Evolutionary conservation across 2,888 invertebrate species (phyloP), one percentile per base, ranked within the genome.

Genomic region (Nephrocerus scutellatus): DNA sequence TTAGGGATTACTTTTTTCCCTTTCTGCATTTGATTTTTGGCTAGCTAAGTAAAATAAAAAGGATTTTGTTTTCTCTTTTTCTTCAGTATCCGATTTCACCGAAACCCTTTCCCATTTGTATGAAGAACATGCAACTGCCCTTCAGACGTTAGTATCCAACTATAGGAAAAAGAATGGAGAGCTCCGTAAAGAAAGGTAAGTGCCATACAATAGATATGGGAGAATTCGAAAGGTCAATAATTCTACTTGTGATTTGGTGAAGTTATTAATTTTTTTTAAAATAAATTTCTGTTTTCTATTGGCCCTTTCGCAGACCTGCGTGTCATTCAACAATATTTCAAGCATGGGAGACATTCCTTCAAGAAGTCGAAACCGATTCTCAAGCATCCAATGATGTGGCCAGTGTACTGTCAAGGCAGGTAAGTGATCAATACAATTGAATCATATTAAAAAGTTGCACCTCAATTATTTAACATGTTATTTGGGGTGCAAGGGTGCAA

Each of bases 291-390:
- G 8, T 30, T 12, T 39, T 3, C 9, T 4, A 16, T 14, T 13
- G 36, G 6, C 22, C 10, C 10, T 9, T 24, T 55, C 57, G 22
- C 72, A 86, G 86, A 68, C 83, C 85, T 44, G 76, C 82, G 44
- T 85, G 84, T 58, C 81, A 82, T 37, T 77, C 82, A 70, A 82
- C 84, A 29, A 75, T 91, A 58, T 89, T 89, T 68, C 84, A 89
- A 64, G 82, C 85, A 43, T 91, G 91, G 91, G 91, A 91, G 70
- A 83, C 82, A 46, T 74, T 91, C 43, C 79, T 91, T 43, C 88
- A 90, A 63, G 90, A 91, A 67, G 86, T 89, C 45, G 91, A 91
- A 70, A 82, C 87, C 24, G 90, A 91, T 63, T 87, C 89, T 14
- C 76, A 86, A 61, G 81, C 86, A 30, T 82, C 86, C 68, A 82